Evolutionary conservation across 2,113 vertebrate species (phyloP).

Genomic region (Eidolon helvum): DNA sequence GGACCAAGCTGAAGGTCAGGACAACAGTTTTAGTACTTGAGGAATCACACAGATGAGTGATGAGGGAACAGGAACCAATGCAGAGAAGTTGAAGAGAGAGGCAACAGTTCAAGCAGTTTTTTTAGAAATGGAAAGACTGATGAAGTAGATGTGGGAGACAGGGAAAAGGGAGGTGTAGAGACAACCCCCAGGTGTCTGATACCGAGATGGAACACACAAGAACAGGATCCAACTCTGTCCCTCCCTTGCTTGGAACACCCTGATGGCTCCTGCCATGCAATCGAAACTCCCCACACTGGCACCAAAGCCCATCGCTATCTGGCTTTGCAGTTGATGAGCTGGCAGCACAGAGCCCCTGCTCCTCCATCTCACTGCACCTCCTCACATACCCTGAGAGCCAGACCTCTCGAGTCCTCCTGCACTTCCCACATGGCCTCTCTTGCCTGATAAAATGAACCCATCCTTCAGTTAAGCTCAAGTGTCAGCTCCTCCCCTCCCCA

Average conservation of each 20-base stretch:
- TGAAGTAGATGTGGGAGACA: no score
- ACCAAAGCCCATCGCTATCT: not conserved
- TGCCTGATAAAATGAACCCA: not conserved
- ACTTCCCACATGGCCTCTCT: not conserved
- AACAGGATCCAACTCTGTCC: rapidly evolving
- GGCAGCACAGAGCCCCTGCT: not conserved
- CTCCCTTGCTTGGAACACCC: not conserved
- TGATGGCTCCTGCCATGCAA: rapidly evolving
- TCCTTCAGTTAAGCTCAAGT: not conserved
- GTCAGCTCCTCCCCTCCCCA: no score
- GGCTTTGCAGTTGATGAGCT: not conserved
- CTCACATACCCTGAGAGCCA: not conserved
- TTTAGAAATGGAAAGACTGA: not conserved
- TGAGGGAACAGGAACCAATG: no score
- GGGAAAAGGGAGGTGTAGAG: not conserved
- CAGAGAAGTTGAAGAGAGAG: not conserved
- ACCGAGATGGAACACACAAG: not conserved
- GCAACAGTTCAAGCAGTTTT: not conserved
- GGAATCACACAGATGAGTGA: not conserved
- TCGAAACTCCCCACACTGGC: not conserved
- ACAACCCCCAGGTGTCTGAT: not conserved
- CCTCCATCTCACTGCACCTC: not conserved
- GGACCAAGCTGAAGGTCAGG: not conserved
- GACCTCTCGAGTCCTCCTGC: not conserved
- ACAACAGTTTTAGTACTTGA: not conserved